Conservation (phyloP, 2,797 vertebrate species). For the Potorous gilbertii region DNA sequence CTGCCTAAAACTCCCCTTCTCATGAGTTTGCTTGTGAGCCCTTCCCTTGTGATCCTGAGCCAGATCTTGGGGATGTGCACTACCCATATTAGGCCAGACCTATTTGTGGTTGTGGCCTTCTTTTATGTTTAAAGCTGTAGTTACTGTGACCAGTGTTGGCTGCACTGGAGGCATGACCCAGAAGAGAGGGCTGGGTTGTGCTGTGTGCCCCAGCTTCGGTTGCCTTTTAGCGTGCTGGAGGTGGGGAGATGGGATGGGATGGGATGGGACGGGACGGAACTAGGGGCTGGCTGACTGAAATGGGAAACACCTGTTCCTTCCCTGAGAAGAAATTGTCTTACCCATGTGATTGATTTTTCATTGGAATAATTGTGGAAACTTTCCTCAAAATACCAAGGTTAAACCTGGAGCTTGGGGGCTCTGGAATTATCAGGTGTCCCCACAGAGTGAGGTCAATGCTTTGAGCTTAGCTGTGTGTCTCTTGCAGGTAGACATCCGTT, state of each 20-base stretch:
- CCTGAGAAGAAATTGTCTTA: neutral
- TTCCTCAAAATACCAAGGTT: neutral
- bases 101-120: neutral
- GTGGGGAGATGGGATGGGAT: too few relatives aligned
- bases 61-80: too few relatives aligned
- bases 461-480: neutral
- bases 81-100: neutral
- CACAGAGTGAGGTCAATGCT: fast-evolving
- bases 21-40: too few relatives aligned
- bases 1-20: too few relatives aligned
- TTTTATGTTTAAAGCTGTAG: constrained; percentile 62
- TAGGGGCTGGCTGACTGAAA: neutral
- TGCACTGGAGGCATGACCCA: too few relatives aligned
- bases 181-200: neutral
- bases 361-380: neutral
- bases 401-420: neutral
- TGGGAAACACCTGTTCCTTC: neutral
- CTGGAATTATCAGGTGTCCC: fast-evolving
- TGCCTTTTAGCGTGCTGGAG: neutral
- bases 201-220: too few relatives aligned
- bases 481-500: constrained; percentile 94
- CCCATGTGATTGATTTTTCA: neutral
- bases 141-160: neutral
- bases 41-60: too few relatives aligned
- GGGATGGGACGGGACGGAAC: too few relatives aligned